A percentile compares a stretch with the other conserved stretches of the same genome.
Evolutionary conservation across 2,797 vertebrate species (phyloP).

Genomic region (Periophthalmus magnuspinnatus): DNA sequence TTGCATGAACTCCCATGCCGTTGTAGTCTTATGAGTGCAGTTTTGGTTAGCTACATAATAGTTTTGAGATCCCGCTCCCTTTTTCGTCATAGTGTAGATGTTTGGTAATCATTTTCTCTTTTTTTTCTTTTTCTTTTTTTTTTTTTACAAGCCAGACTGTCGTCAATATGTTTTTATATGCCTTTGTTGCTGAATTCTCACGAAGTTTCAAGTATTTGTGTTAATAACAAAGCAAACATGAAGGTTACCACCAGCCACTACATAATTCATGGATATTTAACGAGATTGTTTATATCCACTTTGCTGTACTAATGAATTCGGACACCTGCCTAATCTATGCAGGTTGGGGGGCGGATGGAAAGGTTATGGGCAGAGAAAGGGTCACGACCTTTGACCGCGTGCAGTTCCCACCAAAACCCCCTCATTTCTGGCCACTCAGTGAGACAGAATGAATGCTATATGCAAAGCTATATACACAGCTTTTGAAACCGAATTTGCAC

Average conservation of each 20-base stretch:
- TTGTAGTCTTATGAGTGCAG: no score
- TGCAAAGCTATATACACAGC: background rate
- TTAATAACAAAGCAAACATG: no score
- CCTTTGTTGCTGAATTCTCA: no score
- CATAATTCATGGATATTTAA: background rate
- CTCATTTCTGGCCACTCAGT: slow-evolving; percentile 5
- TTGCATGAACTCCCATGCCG: no score
- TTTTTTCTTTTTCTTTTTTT: no score
- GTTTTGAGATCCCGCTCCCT: no score
- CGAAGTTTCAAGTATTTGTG: no score
- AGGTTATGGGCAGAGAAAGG: slow-evolving; percentile 11
- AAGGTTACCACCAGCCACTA: background rate
- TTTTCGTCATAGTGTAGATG: no score
- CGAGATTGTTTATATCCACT: background rate
- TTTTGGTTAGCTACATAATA: no score
- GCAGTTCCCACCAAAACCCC: slow-evolving; percentile 40
- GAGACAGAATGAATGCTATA: slow-evolving; percentile 27
- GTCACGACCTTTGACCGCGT: slow-evolving; percentile 33
- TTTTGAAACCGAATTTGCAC: background rate
- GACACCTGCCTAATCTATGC: slow-evolving; percentile 4
- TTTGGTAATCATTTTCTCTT: no score
- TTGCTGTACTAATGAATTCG: background rate
- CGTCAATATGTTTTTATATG: no score
- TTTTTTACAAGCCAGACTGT: no score
- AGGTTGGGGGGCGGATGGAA: slow-evolving; percentile 6